A percentile compares a stretch with the other conserved stretches of the same genome.
phyloP scores from a whole-genome alignment of 2,888 invertebrate genomes.

The Autographa pulchrina region DNA sequence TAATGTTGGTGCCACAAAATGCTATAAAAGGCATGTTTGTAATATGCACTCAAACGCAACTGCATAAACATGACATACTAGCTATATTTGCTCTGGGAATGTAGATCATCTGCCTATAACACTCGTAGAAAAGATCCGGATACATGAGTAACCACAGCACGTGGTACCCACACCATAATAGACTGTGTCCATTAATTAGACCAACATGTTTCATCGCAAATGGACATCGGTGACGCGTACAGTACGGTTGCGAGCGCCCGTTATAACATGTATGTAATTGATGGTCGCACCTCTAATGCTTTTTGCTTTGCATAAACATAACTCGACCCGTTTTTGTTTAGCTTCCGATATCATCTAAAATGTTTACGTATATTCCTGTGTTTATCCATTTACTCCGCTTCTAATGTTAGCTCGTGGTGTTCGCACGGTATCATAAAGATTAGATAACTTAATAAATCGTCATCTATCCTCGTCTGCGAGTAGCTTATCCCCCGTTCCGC shows the following conservation, averaged over 20 bases:
- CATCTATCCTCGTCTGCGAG: conserved; percentile 72
- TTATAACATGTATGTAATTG: conserved; percentile 50
- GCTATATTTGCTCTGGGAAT: not conserved
- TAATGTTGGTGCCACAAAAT: not conserved
- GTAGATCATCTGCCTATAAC: not conserved
- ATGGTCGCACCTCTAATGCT: conserved; percentile 52
- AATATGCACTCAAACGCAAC: not conserved
- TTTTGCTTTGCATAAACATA: conserved; percentile 46
- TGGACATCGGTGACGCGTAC: conserved; percentile 78
- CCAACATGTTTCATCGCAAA: conserved; percentile 83
- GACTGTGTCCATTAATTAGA: conserved; percentile 84
- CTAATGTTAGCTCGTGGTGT: conserved; percentile 34
- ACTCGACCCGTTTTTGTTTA: conserved; percentile 28
- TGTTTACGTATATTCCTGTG: conserved; percentile 20
- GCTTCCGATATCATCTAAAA: conserved; percentile 36
- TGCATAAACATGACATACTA: not conserved
- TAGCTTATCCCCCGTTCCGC: conserved; percentile 74
- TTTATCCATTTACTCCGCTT: conserved; percentile 27
- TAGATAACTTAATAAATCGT: conserved; percentile 71
- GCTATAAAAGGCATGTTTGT: not conserved
- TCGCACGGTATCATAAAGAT: conserved; percentile 54
- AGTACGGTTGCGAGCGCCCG: conserved; percentile 52
- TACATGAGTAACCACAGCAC: conserved; percentile 56
- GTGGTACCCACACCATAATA: conserved; percentile 77
- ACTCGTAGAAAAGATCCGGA: conserved; percentile 36